Conservation (phyloP, 2,888 invertebrate genomes). For the Zootermopsis nevadensis region DNA sequence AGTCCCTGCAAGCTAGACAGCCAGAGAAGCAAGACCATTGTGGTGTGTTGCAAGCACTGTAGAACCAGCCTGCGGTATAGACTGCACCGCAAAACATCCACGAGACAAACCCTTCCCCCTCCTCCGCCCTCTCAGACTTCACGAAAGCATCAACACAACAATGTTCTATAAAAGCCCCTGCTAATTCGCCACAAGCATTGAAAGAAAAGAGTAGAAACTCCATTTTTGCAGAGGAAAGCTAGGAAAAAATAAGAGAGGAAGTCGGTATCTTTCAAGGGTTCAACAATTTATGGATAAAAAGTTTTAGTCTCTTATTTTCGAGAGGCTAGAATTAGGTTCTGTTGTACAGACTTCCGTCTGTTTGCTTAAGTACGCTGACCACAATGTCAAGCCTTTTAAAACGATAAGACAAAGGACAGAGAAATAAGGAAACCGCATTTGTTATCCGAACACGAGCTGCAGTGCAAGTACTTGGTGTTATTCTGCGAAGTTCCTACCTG, state of each 20-base stretch:
- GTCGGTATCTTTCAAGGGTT: slow-evolving; percentile 34
- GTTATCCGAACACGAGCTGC: too few relatives aligned
- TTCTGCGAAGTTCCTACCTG: too few relatives aligned
- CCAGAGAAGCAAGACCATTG: slow-evolving; percentile 4
- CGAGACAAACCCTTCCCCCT: slow-evolving; percentile 18
- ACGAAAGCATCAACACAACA: slow-evolving; percentile 42
- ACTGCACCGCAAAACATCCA: slow-evolving; percentile 41
- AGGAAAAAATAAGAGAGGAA: too few relatives aligned
- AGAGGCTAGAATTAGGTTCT: background rate
- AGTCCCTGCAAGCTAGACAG: slow-evolving; percentile 12
- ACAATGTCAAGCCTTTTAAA: background rate
- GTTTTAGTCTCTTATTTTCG: slow-evolving; percentile 10
- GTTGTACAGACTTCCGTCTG: slow-evolving; percentile 16
- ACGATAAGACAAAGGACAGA: background rate
- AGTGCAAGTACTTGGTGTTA: too few relatives aligned
- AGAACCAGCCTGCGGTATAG: slow-evolving; percentile 42
- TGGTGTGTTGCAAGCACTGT: slow-evolving; percentile 38
- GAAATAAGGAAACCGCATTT: background rate
- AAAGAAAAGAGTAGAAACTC: background rate
- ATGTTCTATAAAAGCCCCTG: slow-evolving; percentile 33
- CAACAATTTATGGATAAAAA: slow-evolving; percentile 20
- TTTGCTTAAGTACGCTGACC: background rate
- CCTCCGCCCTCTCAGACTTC: background rate
- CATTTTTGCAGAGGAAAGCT: slow-evolving; percentile 13
- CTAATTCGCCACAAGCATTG: slow-evolving; percentile 40